Evolutionary conservation across 2,113 vertebrate genomes (phyloP), one percentile per base, ranked within the genome.

Genomic region (Prinia subflava): DNA sequence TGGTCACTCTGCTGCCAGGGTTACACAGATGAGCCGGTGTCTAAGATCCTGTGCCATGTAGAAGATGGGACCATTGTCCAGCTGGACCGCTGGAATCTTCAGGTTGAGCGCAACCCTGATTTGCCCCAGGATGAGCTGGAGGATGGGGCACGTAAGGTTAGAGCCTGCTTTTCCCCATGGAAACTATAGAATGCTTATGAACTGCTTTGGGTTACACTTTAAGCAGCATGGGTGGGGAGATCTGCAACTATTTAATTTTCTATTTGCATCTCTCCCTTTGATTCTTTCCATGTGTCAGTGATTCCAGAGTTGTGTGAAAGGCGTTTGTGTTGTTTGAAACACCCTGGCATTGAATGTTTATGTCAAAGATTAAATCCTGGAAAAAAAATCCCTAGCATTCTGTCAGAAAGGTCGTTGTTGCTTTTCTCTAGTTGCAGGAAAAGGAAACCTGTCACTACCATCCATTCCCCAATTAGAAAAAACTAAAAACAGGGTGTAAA

Each of bases 1-100:
- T 91, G 70, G 11, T 94, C 44, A 2, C 28, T 89, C 37, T 90
- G 57, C 50, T 81, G 42, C 18, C 82, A 98, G 98, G 98, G 98
- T 42, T 98, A 98, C 91, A 98, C 98, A 3, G 98, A 98, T 71
- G 98, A 98, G 53, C 98, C 98, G 15, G 98, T 98, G 64, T 98
- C 98, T 25, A 98, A 98, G 97, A 98, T 98, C 90, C 96, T 98
- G 27, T 98, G 98, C 80, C 98, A 98, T 55, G 98, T 98, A 33
- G 98, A 98, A 96, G 98, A 98, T 44, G 98, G 98, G 15, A 98
- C 98, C 8, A 98, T 98, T 85, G 98, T 98, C 65, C 98, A 98
- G 53, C 76, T 98, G 57, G 98, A 98, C 78, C 98, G 98, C n/a
- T 98, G 98, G 98, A 98, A 98, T 71, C 98, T 98, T 42, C 98